Base-by-base conservation (phyloP, 2,888 invertebrate species). In the Strigamia maritima region DNA sequence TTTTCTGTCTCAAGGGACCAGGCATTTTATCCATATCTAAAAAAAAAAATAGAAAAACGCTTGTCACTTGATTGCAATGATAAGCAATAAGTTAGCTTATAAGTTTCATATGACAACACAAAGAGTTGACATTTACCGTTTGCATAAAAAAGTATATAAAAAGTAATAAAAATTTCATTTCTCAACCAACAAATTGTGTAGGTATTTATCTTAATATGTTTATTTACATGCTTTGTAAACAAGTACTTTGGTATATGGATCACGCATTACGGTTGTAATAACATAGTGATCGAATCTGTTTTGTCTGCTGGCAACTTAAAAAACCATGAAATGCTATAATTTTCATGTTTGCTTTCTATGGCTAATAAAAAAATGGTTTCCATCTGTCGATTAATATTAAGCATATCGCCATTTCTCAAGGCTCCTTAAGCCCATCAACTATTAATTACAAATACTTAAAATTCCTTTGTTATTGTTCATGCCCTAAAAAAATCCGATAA, bases 11-110 rank as follows among this genome's bases (percentile, higher is more conserved):
- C 26, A 12, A 70, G 70, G 28, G 70, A 28, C 70, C 10, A 14
- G 16, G 16, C 70, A 28, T 70, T 70, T 70, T 26, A 8, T 26
- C 19, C 49, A 35, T 35, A 19, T 14, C 6, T 8, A 6, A 28
- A 70, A 70, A 28, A 70, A 70, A 70, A 70, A 70, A 26, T 26
- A 65, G 26, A 65, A 26, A 54, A 70, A 26, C 12, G 70, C 70
- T 70, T 70, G 70, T 70, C 70, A 70, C 14, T 28, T 28, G 70
- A 70, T 70, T 70, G 70, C 28, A 70, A 70, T 70, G 70, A 60
- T 60, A 60, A 70, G 28, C 28, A 70, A 70, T 70, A 28, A 70
- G 70, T 28, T 26, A 26, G 26, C 44, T 70, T 70, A 14, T 70
- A 70, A 7, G 70, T 70, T 26, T 28, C 70, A 70, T 60, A 60